Base-by-base conservation (phyloP, 2,113 vertebrate genomes). In the Podilymbus podiceps region DNA sequence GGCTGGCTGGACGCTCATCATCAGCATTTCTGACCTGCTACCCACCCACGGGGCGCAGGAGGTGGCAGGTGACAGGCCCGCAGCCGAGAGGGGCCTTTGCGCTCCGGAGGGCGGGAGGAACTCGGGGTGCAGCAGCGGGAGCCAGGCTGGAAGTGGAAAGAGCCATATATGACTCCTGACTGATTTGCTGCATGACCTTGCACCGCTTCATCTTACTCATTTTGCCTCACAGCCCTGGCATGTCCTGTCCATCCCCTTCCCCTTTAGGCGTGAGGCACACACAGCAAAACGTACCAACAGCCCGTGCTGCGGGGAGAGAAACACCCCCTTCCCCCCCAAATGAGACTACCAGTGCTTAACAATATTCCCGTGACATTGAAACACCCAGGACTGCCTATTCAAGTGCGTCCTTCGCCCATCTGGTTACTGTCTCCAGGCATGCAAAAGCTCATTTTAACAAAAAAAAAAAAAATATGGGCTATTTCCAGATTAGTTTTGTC, bases 161-260 rank as follows among this genome's bases (percentile, higher is more conserved):
- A 46, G 23, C 17, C 0, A 1, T 6, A 4, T 6, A 20, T 6
- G 23, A 17, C 3, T 84, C n/a, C 20, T 12, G 30, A 8, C 19
- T 27, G 49, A 40, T 52, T 14, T 21, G 25, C 30, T 42, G 0
- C 7, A 2, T 2, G 6, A 22, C 33, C 68, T 80, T 22, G 25
- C 33, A 23, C 4, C 0, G 14, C 67, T 47, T 33, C 68, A 16
- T 31, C 60, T 30, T 3, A 42, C 24, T 11, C 22, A 9, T 9
- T 35, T 21, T 27, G 38, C 24, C 28, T 38, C 5, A 0, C 47
- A 67, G 47, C 11, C 8, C 24, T 4, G 0, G 38, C 33, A 47
- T 8, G 53, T 52, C n/a, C 58, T 25, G 11, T 8, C 38, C 62
- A 42, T 30, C 69, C 47, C 24, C 9, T 16, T 30, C 35, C 50